Base-by-base conservation (phyloP, 2,888 invertebrate species). In the Neria commutata region DNA sequence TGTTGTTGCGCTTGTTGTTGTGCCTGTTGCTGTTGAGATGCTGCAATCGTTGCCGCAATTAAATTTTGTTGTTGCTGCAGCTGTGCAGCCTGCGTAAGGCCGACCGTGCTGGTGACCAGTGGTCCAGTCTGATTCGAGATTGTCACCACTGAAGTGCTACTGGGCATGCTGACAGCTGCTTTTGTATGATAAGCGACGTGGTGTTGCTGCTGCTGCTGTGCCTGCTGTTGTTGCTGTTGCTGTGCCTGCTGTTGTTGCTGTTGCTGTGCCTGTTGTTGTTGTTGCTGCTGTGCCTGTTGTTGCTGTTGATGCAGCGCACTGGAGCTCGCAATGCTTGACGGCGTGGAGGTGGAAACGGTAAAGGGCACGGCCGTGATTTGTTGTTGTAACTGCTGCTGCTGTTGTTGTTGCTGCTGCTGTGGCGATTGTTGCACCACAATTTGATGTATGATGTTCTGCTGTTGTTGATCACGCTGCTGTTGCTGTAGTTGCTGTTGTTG, bases 401-500 rank as follows among this genome's bases (percentile, higher is more conserved):
- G 69, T 33, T 56, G 64, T 49, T 64, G 68, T 6, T 65, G 61
- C 11, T 52, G 60, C 29, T 56, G 64, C 5, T 69, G 67, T 17
- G 71, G 73, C 3, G 64, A 51, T 40, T 69, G 68, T 26, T 74
- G 76, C 11, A 78, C 75, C 14, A 71, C 73, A 33, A 73, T 73
- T 26, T 86, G 83, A 56, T 75, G 75, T 24, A 73, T 71, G n/a
- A 72, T 71, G 50, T 63, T 86, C 14, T 85, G 83, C 55, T 86
- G 86, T 63, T 86, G 87, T 57, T 86, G 87, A 64, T 85, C 84
- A 60, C 83, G 84, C 55, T 86, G 85, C 60, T 81, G 80, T 57
- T 81, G 83, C 40, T 79, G 77, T 11, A 78, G 80, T 8, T 79
- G 80, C 42, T 79, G 80, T 26, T 73, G 74, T 50, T 78, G 77